Base-by-base conservation (phyloP, 1,140 invertebrate species). In the Lordiphosa collinella region DNA sequence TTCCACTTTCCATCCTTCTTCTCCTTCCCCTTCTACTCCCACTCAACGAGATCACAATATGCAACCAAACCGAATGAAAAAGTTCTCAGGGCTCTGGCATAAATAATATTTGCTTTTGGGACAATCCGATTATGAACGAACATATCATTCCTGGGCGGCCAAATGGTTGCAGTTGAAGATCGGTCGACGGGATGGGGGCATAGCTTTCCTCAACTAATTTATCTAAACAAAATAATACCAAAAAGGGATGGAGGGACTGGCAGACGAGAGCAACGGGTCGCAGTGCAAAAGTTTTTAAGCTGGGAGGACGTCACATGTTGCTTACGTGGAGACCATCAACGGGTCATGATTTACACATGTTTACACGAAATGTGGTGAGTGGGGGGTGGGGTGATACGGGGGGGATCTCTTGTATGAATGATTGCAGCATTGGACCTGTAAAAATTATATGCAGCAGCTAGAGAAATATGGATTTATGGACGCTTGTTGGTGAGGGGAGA, bases 291-390 rank as follows among this genome's bases (percentile, higher is more conserved):
- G 76, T 62, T 67, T 66, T 9, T 4, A 14, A 29, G 18, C 31
- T 12, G 14, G 38, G 52, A 64, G 55, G 34, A 55, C 75, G 70
- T 79, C 75, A 70, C 53, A 80, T 79, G 75, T 41, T 55, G 46
- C 46, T 57, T 57, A 71, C 58, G 63, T 76, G 58, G 62, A 65
- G 78, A 71, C 76, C 66, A 82, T 82, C 76, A 84, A 60, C 78
- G 78, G 78, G 79, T 84, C 79, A 84, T 84, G 78, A 84, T 84
- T 84, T 84, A 84, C 78, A 84, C 72, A 84, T 84, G 78, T 84
- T 84, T 84, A 84, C 72, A 84, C 59, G 41, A 76, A 56, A 53
- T 37, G 65, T 44, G 47, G 40, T 32, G 44, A 32, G 44, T 47
- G 14, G 44, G 37, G 9, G 41, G 22, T n/a, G 38, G 51, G 29